Evolutionary conservation across 1,140 invertebrate genomes (phyloP), one percentile per base, ranked within the genome.

Genomic region (Cherax destructor): DNA sequence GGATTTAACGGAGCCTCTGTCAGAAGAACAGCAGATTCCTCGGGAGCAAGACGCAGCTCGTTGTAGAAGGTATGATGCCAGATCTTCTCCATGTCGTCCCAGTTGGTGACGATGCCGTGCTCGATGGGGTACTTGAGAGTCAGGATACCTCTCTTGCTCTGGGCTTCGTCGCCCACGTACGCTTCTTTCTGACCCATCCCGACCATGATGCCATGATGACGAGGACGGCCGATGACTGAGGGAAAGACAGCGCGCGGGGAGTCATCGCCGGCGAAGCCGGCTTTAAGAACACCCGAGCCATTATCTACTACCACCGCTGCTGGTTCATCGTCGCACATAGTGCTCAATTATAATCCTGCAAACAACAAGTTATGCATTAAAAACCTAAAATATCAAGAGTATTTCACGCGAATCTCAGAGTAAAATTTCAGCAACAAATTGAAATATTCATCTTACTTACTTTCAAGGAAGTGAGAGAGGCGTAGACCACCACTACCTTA

Each of bases 11-110:
- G 69, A 5, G 69, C 69, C 11, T 74, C 69, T 6, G 69, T 74
- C n/a, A 74, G 24, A 6, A 74, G 69, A 30, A 74, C 21, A 2
- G 69, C n/a, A 10, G 69, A 86, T 76, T 99, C 98, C 94, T 99
- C 98, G 13, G 98, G 98, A 72, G 98, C 98, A 90, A 99, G 98
- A 95, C 98, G 97, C 93, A 99, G 96, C 95, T 99, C 98, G 94
- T 98, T 98, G 96, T 98, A 98, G 95, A 98, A 98, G 91, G 97
- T 97, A 95, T 99, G 97, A 95, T 99, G 98, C 98, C 98, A 98
- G 95, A 98, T 98, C 95, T 98, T 98, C 94, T 98, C 98, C 98
- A 99, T 99, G 95, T 98, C 98, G 94, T 99, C 98, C 98, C 98
- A 99, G 96, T 99, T 98, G 94, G 97, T 98, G 94, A 99, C 97